Evolutionary conservation across 2,888 invertebrate genomes (phyloP).

Genomic region (Notodonta ziczac): DNA sequence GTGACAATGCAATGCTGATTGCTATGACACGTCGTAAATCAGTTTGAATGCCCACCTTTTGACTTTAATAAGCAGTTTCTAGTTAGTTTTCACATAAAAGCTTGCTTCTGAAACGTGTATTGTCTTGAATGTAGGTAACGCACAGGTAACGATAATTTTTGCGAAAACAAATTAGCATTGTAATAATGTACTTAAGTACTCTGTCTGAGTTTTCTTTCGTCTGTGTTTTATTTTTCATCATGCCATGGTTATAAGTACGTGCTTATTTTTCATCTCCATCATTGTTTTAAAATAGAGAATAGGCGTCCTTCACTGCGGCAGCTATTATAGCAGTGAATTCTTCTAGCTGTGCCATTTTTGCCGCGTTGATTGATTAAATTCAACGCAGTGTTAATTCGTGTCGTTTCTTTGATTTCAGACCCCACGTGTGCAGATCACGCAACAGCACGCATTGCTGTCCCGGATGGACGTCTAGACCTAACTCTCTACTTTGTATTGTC

Average conservation of each 20-base stretch:
- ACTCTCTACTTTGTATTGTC: constrained; percentile 90
- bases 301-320: too few relatives aligned
- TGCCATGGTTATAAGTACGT: too few relatives aligned
- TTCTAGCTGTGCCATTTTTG: too few relatives aligned
- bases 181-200: not conserved
- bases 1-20: constrained; percentile 11
- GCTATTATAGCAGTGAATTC: too few relatives aligned
- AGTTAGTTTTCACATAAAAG: constrained; percentile 22
- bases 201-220: not conserved
- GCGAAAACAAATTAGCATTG: constrained; percentile 8
- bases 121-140: constrained; percentile 24
- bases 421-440: constrained; percentile 91
- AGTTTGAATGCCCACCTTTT: constrained; percentile 22
- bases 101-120: constrained; percentile 26
- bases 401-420: constrained; percentile 84
- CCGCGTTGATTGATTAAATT: too few relatives aligned
- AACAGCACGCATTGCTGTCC: constrained; percentile 92
- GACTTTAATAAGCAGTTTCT: constrained; percentile 28
- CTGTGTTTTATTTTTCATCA: too few relatives aligned
- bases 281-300: too few relatives aligned
- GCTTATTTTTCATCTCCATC: too few relatives aligned
- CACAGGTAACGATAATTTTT: constrained; percentile 4
- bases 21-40: constrained; percentile 29
- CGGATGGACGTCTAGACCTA: constrained; percentile 91
- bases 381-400: not conserved